Base-by-base conservation (phyloP, 35 echinoderm and acorn worm genomes). In the Strongylocentrotus purpuratus region DNA sequence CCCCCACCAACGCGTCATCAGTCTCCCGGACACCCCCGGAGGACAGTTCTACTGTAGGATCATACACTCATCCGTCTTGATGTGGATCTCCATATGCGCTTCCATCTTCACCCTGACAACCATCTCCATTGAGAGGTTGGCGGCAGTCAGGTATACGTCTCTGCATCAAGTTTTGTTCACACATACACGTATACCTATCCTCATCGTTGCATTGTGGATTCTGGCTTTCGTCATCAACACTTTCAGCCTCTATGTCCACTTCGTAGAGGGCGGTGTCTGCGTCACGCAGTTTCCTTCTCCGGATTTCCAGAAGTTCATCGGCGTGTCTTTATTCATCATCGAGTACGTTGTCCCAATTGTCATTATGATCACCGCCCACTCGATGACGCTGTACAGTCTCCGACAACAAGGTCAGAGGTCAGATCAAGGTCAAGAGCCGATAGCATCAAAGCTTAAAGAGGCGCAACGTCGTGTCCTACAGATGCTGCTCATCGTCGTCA, bases 31-130 rank as follows among this genome's bases (percentile, higher is more conserved):
- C 45, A 92, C 20, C 17, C 4, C 85, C 3, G 11, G 85, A 11
- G 96, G 96, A 28, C 55, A 99, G 46, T 46, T 97, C 46, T 99
- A 99, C 95, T 99, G 98, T 46, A 94, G 96, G 58, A 91, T 99
- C 31, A 59, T 97, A 9, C 93, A 94, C 58, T 97, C 98, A n/a
- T 92, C 95, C 14, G 94, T 97, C 13, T 33, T 97, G 32, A 94
- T 99, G 18, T 99, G 98, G 98, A 96, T 97, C 18, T 96, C 95
- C 33, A 97, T 99, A 14, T 95, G 96, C 18, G 95, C 95, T 20
- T 99, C 98, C 0, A 94, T 99, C 32, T 96, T 97, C 33, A 97
- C 96, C 7, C 94, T 99, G 25, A 97, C 97, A 6, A 88, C 96
- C 20, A 95, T 99, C 20, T 96, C 98, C 0, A 92, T 99, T 35